Evolutionary conservation across 2,797 vertebrate species (phyloP).

Genomic region (Oryzias dopingdopingensis): DNA sequence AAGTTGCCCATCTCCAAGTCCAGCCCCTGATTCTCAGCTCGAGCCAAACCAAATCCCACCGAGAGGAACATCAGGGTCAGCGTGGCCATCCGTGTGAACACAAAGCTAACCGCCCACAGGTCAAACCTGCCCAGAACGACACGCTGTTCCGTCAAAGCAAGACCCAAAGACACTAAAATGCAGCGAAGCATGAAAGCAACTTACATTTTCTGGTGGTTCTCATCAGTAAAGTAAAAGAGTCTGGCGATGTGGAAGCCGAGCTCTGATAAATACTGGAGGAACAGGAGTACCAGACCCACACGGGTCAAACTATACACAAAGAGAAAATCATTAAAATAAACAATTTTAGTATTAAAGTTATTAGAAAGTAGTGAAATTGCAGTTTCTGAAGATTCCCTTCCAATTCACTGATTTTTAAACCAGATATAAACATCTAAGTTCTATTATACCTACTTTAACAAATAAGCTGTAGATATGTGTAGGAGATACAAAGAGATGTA

Average conservation of each 20-base stretch:
- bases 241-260: slow-evolving; percentile 90
- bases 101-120: slow-evolving; percentile 90
- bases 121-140: slow-evolving; percentile 80
- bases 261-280: slow-evolving; percentile 91
- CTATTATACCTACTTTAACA: slow-evolving; percentile 88
- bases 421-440: neutral
- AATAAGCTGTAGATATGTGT: slow-evolving; percentile 91
- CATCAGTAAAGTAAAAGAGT: slow-evolving; percentile 91
- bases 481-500: slow-evolving; percentile 92
- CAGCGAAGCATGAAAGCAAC: slow-evolving; percentile 30
- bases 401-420: neutral
- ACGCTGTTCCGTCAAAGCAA: neutral
- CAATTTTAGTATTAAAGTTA: neutral
- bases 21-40: slow-evolving; percentile 85
- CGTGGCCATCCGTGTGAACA: slow-evolving; percentile 89
- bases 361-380: neutral
- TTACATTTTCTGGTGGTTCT: slow-evolving; percentile 95
- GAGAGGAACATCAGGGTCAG: slow-evolving; percentile 93
- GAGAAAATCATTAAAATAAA: neutral
- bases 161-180: too few species aligned
- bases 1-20: slow-evolving; percentile 90
- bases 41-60: slow-evolving; percentile 90
- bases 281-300: slow-evolving; percentile 88
- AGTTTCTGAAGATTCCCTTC: neutral
- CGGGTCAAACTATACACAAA: slow-evolving; percentile 83